Conservation (phyloP, 2,113 vertebrate species). For the Petaurus breviceps region DNA sequence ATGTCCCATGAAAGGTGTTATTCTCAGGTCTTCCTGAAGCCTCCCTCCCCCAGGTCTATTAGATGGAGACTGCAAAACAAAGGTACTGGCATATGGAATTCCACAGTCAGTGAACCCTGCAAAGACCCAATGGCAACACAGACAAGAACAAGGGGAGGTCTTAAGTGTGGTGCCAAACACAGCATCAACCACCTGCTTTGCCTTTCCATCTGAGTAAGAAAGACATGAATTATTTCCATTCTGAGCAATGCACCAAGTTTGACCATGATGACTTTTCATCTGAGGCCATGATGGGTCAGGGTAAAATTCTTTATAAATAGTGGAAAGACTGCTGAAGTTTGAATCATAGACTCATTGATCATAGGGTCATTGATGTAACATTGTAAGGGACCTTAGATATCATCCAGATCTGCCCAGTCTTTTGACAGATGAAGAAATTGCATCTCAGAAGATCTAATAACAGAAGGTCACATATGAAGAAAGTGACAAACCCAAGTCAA, state of each 20-base stretch:
- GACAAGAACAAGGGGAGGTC: conserved; percentile 70
- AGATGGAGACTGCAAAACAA: conserved; percentile 56
- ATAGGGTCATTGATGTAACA: background rate
- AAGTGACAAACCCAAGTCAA: background rate
- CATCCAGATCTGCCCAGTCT: background rate
- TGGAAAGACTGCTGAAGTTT: background rate
- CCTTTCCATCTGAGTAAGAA: conserved; percentile 63
- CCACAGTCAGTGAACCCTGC: conserved; percentile 82
- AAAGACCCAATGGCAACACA: conserved; percentile 79
- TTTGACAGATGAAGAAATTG: background rate
- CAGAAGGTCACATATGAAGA: background rate
- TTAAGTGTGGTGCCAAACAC: conserved; percentile 79
- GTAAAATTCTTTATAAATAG: background rate
- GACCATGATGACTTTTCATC: background rate
- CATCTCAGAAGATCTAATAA: background rate
- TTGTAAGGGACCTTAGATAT: background rate
- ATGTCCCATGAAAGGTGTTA: conserved; percentile 63
- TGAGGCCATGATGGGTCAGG: background rate
- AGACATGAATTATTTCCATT: conserved; percentile 75
- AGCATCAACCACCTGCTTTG: conserved; percentile 82
- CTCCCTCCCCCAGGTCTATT: conserved; percentile 29
- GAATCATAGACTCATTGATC: background rate
- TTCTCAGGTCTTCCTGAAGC: conserved; percentile 51
- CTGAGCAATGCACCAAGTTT: background rate
- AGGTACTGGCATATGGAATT: conserved; percentile 78